Base-by-base conservation (phyloP, 2,113 vertebrate genomes). In the Pelmatolapia mariae region DNA sequence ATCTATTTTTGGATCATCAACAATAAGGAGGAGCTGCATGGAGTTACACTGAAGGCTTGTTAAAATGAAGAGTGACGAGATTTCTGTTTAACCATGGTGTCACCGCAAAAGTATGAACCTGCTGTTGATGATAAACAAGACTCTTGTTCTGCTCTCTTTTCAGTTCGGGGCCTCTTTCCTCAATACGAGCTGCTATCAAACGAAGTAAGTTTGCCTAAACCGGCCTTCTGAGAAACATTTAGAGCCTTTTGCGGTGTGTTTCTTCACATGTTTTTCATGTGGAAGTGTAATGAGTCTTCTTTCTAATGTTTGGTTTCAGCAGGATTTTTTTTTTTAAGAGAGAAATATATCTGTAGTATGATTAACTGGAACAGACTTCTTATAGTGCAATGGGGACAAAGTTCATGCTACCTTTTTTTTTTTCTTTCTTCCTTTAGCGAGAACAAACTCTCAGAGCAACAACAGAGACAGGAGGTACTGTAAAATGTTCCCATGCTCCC, bases 171-270 rank as follows among this genome's bases (percentile, higher is more conserved):
- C 97, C 98, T 26, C 95, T 98, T 92, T 98, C 97, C 26, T 98
- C 98, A 36, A 96, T 98, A 96, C 96, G 96, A 97, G 97, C 98
- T 11, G 98, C 96, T 71, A 97, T 99, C 96, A 99, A 97, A 93
- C 97, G 96, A 97, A 97, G 98, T 99, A 96, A 98, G 98, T 98
- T 81, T 78, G 3, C 3, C 5, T 13, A 18, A 66, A 38, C 10
- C 7, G 9, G 50, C 6, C 43, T 54, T 52, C 38, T 19, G 45
- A 19, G 26, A 78, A 52, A 8, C 1, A 0, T 47, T 18, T 29
- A 47, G 9, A 47, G 10, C 16, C 9, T 47, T n/a, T 78, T 78
- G 9, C 7, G 0, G 45, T 5, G 43, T 13, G 15, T 66, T 38
- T 66, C 61, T 22, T 8, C 33, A 66, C 61, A 66, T 1, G 6